Evolutionary conservation across 2,113 vertebrate species (phyloP).

Genomic region (Nycticorax nycticorax): DNA sequence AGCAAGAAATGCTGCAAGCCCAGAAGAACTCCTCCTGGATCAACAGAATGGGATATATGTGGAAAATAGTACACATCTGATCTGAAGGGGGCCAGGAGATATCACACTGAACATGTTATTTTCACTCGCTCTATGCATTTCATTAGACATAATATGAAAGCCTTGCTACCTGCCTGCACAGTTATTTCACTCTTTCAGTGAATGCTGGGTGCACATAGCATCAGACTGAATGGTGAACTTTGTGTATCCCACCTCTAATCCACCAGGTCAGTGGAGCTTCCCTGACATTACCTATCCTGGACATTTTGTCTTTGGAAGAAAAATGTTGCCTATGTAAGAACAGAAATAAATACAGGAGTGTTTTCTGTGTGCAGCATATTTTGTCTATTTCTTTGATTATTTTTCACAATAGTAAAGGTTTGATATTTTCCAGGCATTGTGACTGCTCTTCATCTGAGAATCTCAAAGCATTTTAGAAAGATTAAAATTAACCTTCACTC

Average conservation of each 20-base stretch:
- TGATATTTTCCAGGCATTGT: constrained; percentile 25
- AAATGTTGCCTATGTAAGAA: not conserved
- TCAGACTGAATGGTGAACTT: not conserved
- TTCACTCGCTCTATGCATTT: not conserved
- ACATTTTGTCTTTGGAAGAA: not conserved
- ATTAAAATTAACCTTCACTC: constrained; percentile 28
- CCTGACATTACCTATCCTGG: not conserved
- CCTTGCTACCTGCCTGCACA: not conserved
- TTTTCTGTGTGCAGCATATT: not conserved
- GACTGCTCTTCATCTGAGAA: constrained; percentile 20
- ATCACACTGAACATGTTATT: not conserved
- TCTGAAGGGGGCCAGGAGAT: not conserved
- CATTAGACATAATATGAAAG: not conserved
- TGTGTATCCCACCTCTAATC: not conserved
- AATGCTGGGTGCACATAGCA: not conserved
- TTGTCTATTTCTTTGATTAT: not conserved
- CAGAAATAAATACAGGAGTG: not conserved
- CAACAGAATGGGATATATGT: not conserved
- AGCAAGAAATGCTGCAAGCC: not conserved
- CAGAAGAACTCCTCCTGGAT: not conserved
- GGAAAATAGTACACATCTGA: not conserved
- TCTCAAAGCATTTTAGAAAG: constrained; percentile 22
- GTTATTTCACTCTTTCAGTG: not conserved
- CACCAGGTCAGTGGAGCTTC: not conserved
- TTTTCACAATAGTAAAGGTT: not conserved